Evolutionary conservation across 2,113 vertebrate species (phyloP), one percentile per base, ranked within the genome.

Genomic region (Anguilla rostrata): DNA sequence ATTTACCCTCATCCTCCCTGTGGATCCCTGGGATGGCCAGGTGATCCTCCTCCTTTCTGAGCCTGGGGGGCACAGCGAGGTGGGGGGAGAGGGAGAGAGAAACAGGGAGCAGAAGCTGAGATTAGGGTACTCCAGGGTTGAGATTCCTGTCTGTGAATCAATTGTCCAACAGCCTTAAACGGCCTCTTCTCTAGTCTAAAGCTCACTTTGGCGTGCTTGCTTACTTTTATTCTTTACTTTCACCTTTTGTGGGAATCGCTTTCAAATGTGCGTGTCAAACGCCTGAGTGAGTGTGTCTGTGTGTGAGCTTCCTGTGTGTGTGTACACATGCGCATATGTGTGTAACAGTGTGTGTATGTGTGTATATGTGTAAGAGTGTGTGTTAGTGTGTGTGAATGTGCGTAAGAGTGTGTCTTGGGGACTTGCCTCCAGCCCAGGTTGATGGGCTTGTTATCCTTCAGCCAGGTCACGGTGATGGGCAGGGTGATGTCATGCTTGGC

Each of bases 1-100:
- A 99, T 43, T 96, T 94, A 2, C 98, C 98, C 86, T 98, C 97
- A 90, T 99, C 98, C 29, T 90, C 95, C 89, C 96, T 96, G 26
- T 97, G 94, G 88, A 97, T 97, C 0, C 96, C 97, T 0, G 90
- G 95, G 89, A 99, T 98, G 15, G 96, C 95, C 91, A 99, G 93
- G n/a, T 96, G 97, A 12, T 98, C 97, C 0, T 98, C 98, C 85
- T 99, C 97, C 81, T 97, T 95, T 79, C 96, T 96, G 93, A 98
- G 92, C 92, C 98, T 99, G 91, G 83, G 29, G 56, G 85, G 86
- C 46, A 86, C 0, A n/a, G 83, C 15, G 81, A 22, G 5, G 71
- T 6, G 63, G 83, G 53, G 11, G 39, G 6, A 39, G 7, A 22
- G 29, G 34, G 34, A 26, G 26, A 57, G 39, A 60, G 22, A 63